A percentile compares a stretch with the other conserved stretches of the same genome.
Conservation (phyloP, 2,888 invertebrate species). For the Dolomedes plantarius region DNA sequence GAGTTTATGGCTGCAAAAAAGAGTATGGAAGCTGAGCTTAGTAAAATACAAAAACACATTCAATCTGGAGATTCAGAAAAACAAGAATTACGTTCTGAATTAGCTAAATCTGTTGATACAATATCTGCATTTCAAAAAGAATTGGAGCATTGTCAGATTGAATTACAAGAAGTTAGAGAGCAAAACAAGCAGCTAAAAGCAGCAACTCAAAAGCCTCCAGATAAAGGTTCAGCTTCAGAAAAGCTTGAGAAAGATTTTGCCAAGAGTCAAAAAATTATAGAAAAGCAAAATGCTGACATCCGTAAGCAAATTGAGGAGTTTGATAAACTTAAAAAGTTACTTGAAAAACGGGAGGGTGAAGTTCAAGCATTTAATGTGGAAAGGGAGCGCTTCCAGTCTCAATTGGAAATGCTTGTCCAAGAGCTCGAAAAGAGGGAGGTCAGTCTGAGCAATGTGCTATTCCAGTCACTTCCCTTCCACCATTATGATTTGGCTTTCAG, state of each 20-base stretch:
- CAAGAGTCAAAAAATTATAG: slow-evolving; percentile 44
- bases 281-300: slow-evolving; percentile 61
- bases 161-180: slow-evolving; percentile 86
- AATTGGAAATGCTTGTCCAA: slow-evolving; percentile 93
- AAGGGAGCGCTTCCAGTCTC: slow-evolving; percentile 91
- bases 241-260: slow-evolving; percentile 55
- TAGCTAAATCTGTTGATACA: slow-evolving; percentile 73
- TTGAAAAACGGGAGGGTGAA: slow-evolving; percentile 84
- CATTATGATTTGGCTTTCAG: neutral
- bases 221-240: slow-evolving; percentile 35
- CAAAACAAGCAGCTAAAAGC: slow-evolving; percentile 79
- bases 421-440: slow-evolving; percentile 96
- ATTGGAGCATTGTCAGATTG: slow-evolving; percentile 72
- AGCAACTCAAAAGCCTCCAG: slow-evolving; percentile 44
- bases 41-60: slow-evolving; percentile 59
- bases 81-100: slow-evolving; percentile 72
- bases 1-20: slow-evolving; percentile 40
- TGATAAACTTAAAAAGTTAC: slow-evolving; percentile 74
- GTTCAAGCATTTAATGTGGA: slow-evolving; percentile 87
- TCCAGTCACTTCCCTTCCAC: neutral
- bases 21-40: slow-evolving; percentile 45
- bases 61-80: slow-evolving; percentile 72
- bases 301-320: slow-evolving; percentile 70
- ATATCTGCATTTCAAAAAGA: slow-evolving; percentile 72
- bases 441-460: slow-evolving; percentile 56